Conservation (phyloP, 1,140 invertebrate species). For the Drosophila sulfurigaster region DNA sequence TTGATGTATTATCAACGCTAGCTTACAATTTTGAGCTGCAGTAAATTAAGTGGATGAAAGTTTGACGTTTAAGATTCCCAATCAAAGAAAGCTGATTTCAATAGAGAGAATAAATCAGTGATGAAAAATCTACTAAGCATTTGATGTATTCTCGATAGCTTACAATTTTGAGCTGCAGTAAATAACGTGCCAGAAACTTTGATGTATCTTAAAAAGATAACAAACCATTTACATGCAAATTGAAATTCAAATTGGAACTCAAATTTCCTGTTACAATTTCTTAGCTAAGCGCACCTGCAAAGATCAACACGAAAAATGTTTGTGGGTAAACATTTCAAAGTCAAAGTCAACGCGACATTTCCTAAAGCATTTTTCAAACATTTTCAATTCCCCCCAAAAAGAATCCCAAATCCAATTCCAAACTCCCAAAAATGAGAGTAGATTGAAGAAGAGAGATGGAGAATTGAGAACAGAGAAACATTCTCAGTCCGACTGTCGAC, state of each 20-base stretch:
- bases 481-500: slow-evolving; percentile 67
- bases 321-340: neutral
- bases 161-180: neutral
- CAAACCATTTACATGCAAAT: neutral
- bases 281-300: neutral
- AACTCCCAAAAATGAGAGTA: slow-evolving; percentile 7
- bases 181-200: slow-evolving; percentile 5
- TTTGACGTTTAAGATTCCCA: no score
- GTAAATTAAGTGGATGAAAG: no score
- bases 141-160: slow-evolving; percentile 9
- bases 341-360: slow-evolving; percentile 43
- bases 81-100: no score
- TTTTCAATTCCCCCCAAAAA: slow-evolving; percentile 2
- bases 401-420: slow-evolving; percentile 8
- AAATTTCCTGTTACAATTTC: slow-evolving; percentile 28
- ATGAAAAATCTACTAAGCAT: neutral
- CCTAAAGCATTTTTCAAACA: slow-evolving; percentile 37
- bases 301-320: slow-evolving; percentile 10
- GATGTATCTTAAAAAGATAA: slow-evolving; percentile 1
- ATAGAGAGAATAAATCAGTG: no score
- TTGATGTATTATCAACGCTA: no score
- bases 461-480: slow-evolving; percentile 56
- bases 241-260: neutral
- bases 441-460: neutral
- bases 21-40: no score